Evolutionary conservation across 2,888 invertebrate species (phyloP).

Genomic region (Sialis lutaria): DNA sequence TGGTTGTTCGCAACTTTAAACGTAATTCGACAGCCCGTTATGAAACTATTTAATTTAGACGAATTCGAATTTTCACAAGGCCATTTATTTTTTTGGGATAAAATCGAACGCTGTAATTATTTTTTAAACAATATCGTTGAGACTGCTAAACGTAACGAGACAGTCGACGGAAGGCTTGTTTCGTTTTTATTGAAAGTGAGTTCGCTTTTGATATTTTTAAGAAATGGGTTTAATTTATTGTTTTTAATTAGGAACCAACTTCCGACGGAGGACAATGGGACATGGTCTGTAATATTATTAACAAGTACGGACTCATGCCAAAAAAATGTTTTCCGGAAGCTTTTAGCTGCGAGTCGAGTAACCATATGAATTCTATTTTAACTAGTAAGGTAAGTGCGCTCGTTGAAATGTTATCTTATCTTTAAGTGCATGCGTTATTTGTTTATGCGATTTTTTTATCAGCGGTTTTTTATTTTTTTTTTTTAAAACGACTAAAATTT

Average conservation of each 20-base stretch:
- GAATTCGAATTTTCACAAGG: conserved; percentile 87
- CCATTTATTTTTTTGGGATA: conserved; percentile 85
- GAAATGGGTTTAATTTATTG: background rate
- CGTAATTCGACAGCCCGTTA: conserved; percentile 68
- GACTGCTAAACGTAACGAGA: conserved; percentile 54
- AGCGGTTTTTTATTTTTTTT: no score
- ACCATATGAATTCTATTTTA: conserved; percentile 59
- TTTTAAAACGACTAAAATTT: no score
- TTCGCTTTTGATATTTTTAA: conserved; percentile 4
- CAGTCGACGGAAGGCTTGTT: conserved; percentile 61
- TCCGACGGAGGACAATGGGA: conserved; percentile 87
- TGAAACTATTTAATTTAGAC: conserved; percentile 64
- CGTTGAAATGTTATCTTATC: no score
- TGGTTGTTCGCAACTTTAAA: conserved; percentile 84
- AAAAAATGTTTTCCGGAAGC: conserved; percentile 78
- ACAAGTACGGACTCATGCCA: conserved; percentile 76
- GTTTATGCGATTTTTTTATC: no score
- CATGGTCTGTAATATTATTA: conserved; percentile 75
- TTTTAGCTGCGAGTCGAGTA: conserved; percentile 55
- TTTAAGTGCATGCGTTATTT: no score
- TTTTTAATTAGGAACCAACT: conserved; percentile 45
- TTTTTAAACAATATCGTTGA: conserved; percentile 68
- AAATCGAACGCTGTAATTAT: conserved; percentile 75
- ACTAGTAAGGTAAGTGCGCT: conserved; percentile 51
- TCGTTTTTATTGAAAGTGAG: conserved; percentile 54